Evolutionary conservation across 2,888 invertebrate genomes (phyloP), one percentile per base, ranked within the genome.

Genomic region (Chromoteleia sp.): DNA sequence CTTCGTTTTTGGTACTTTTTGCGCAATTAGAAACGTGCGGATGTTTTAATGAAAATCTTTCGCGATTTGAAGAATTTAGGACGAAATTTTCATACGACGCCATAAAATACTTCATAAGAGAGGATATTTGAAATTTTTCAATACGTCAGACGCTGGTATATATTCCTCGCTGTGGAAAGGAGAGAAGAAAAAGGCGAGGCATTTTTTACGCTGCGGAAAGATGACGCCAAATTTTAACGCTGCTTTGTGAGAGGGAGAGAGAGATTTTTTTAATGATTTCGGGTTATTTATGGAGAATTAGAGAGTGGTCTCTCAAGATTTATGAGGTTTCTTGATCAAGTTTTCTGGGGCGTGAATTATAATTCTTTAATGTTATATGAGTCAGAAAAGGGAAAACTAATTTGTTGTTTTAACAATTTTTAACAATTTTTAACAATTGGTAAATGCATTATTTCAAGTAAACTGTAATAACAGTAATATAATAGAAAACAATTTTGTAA

Each of bases 91-190:
- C 63, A 61, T 73, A 45, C 43, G 70, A 17, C 50, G 63, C 33
- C 65, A 75, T 70, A 75, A 79, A 74, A 73, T 70, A 75, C 70
- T 63, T 63, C 48, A 56, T 59, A 52, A 70, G 56, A 65, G 58
- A 30, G 43, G 48, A 71, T 81, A 76, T 81, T 63, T 81, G 75
- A 76, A 56, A 81, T 71, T 81, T 75, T 76, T 81, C 59, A 81
- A 76, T 71, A 71, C 74, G 65, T 74, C 67, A 80, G 33, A 63
- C 41, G 61, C 54, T 10, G 50, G 78, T 59, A 73, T 65, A 73
- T 78, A 73, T 71, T 54, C 45, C 41, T 41, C 54, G 43, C 36
- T 10, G 36, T 36, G 48, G 58, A 30, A 52, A 7, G 45, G 29
- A 6, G 39, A 50, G 39, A 65, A 71, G 65, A 75, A 74, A 70